phyloP scores from a whole-genome alignment of 2,797 vertebrate genomes.

The Euphonia xanthogaster region DNA sequence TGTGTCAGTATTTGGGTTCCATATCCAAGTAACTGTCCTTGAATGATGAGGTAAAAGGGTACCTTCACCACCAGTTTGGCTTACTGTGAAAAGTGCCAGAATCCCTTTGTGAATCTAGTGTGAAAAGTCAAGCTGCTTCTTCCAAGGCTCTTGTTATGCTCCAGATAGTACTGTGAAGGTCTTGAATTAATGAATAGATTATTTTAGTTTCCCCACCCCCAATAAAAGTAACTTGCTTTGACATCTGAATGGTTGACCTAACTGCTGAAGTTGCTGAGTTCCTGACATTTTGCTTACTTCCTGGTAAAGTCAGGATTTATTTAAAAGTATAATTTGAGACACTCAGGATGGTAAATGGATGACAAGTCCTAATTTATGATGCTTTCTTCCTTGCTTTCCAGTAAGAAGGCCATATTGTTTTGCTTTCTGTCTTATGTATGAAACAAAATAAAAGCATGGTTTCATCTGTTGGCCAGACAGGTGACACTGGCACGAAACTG shows the following conservation, averaged over 20 bases:
- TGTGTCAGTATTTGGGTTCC: background rate
- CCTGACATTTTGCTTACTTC: background rate
- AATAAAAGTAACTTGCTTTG: background rate
- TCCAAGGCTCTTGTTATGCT: background rate
- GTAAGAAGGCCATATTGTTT: background rate
- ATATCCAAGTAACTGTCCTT: background rate
- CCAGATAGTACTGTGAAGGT: background rate
- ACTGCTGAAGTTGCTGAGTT: background rate
- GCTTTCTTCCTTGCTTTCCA: background rate
- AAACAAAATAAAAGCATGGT: background rate
- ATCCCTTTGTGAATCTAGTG: background rate
- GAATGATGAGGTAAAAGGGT: background rate
- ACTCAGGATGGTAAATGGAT: background rate
- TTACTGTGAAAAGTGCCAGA: background rate
- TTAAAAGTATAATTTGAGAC: background rate
- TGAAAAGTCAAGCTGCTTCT: background rate
- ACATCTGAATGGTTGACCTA: background rate
- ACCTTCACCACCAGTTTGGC: background rate
- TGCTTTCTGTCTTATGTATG: background rate
- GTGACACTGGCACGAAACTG: background rate
- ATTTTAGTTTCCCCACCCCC: background rate
- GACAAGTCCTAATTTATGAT: background rate
- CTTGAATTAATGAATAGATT: background rate
- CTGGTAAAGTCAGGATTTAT: background rate
- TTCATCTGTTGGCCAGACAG: background rate